Evolutionary conservation across 2,888 invertebrate genomes (phyloP).

Genomic region (Latrodectus hesperus): DNA sequence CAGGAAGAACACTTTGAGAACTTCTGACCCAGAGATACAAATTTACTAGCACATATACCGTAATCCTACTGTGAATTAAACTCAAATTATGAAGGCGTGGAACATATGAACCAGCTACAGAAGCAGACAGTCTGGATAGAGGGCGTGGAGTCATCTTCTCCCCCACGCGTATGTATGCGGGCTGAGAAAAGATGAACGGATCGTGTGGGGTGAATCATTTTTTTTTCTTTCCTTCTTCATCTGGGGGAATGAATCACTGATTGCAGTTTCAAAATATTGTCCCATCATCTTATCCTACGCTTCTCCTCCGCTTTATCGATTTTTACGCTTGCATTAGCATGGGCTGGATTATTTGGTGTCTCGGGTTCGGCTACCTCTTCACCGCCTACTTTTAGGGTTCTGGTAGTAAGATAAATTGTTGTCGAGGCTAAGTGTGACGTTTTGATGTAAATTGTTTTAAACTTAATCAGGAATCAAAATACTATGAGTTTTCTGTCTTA

Average conservation of each 20-base stretch:
- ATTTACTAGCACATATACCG: no score
- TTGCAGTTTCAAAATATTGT: background rate
- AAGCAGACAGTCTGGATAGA: no score
- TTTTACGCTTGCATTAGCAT: background rate
- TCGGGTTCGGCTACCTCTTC: background rate
- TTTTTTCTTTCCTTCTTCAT: background rate
- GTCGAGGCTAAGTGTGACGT: no score
- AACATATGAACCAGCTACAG: no score
- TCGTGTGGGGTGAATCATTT: background rate
- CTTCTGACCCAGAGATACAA: no score
- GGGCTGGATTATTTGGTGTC: background rate
- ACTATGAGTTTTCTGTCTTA: no score
- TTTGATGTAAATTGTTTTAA: no score
- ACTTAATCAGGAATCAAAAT: no score
- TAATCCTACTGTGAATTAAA: background rate
- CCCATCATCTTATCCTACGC: background rate
- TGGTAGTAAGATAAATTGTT: no score
- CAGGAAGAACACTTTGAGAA: no score
- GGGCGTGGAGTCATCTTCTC: background rate
- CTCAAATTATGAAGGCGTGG: no score
- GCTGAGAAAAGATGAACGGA: background rate
- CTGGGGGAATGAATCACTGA: background rate
- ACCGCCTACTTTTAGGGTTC: background rate
- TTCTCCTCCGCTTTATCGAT: background rate
- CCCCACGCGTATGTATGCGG: background rate